Percentiles rank a stretch among this genome's conserved stretches.
Evolutionary conservation across 2,888 invertebrate species (phyloP).

Genomic region (Caenorhabditis virilis): DNA sequence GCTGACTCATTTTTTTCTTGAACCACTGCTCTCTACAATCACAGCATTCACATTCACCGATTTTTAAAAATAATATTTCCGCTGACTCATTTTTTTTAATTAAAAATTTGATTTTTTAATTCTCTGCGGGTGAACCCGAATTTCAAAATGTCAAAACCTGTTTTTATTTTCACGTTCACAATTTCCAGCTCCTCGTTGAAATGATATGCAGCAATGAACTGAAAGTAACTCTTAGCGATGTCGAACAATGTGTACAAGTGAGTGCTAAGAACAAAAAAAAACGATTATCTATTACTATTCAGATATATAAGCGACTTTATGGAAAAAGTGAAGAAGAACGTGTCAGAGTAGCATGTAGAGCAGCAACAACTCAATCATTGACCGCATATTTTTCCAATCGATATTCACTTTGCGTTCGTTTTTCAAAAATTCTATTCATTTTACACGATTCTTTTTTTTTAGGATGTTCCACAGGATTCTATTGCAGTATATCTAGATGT

Average conservation of each 20-base stretch:
- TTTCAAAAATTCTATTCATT: neutral
- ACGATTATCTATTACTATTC: constrained; percentile 7
- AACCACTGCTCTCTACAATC: too few relatives aligned
- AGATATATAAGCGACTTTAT: constrained; percentile 53
- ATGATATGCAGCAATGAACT: constrained; percentile 59
- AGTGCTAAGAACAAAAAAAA: too few relatives aligned
- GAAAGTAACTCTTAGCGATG: constrained; percentile 50
- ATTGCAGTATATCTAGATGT: constrained; percentile 63
- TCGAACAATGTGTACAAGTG: constrained; percentile 58
- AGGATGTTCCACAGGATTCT: constrained; percentile 55
- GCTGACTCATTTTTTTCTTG: too few relatives aligned
- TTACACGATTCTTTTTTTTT: neutral
- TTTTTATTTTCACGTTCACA: neutral
- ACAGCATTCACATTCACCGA: too few relatives aligned
- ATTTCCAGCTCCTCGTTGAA: constrained; percentile 59
- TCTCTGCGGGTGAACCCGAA: too few relatives aligned
- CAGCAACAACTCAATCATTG: constrained; percentile 61
- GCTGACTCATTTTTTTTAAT: too few relatives aligned
- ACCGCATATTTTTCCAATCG: constrained; percentile 62
- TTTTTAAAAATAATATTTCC: too few relatives aligned
- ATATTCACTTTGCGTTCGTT: constrained; percentile 43
- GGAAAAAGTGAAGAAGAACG: constrained; percentile 53
- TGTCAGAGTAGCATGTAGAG: constrained; percentile 59
- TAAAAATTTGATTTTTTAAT: too few relatives aligned
- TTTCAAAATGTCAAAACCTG: too few relatives aligned